Base-by-base conservation (phyloP, 1,140 invertebrate species). In the Ceratina australensis region DNA sequence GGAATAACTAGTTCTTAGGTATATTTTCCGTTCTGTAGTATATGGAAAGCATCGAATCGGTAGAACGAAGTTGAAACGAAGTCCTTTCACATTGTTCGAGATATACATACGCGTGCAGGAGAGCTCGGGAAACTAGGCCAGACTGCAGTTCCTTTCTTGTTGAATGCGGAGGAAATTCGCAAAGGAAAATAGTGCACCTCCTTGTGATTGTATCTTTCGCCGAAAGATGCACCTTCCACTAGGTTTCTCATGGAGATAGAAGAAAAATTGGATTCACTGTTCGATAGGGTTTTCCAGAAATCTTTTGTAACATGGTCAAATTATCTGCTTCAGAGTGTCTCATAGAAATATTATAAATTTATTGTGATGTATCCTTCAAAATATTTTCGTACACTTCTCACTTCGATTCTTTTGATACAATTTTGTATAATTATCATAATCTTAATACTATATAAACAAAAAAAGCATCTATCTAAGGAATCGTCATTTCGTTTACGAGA, bases 21-120 rank as follows among this genome's bases (percentile, higher is more conserved):
- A 7, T n/a, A 47, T 16, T 68, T 15, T 28, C 12, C 20, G 22
- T 67, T 54, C 4, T 26, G 0, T 54, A 24, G 24, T 2, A 18
- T 28, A 68, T 68, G 18, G 24, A n/a, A 33, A 12, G 12, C 24
- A 52, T 54, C 18, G 22, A 26, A 52, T 26, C 49, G 16, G 49
- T 50, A 52, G 65, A 67, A 52, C 4, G 20, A 67, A 52, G 65
- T 26, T 67, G 65, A 66, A 26, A 52, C 42, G 12, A 28, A 52
- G 49, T 68, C 65, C 65, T 68, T 68, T 68, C 65, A 68, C 65
- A 56, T 68, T 68, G 65, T 68, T 56, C 26, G 65, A 54, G 50
- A 28, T 54, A 20, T 28, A 28, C 22, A 13, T 15, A 16, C 28
- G 22, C 7, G 12, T 54, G 22, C n/a, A 68, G 65, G 65, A 22